A percentile compares a stretch with the other conserved stretches of the same genome.
Evolutionary conservation across 1,140 invertebrate genomes (phyloP).

Genomic region (Eubasilissa regina): DNA sequence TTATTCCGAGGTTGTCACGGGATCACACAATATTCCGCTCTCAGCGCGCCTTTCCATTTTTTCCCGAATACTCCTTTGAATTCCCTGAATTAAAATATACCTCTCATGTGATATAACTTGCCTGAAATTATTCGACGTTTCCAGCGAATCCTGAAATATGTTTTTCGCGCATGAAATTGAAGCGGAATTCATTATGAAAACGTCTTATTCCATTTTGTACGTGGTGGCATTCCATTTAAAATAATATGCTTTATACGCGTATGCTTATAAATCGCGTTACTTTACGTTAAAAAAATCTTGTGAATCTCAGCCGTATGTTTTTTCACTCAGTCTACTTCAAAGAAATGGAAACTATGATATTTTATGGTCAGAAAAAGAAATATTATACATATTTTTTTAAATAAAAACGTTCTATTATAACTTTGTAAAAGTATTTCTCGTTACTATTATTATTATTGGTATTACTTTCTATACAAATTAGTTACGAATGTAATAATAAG

Average conservation of each 20-base stretch:
- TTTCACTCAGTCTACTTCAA: no score
- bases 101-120: slow-evolving; percentile 10
- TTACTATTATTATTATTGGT: no score
- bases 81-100: slow-evolving; percentile 19
- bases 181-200: background rate
- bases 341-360: no score
- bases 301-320: no score
- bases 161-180: background rate
- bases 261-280: slow-evolving; percentile 1
- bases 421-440: no score
- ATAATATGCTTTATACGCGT: background rate
- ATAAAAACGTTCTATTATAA: no score
- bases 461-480: no score
- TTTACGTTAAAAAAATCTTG: no score
- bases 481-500: no score
- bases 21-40: background rate
- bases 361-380: no score
- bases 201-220: background rate
- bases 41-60: background rate
- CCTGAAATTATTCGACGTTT: slow-evolving; percentile 7
- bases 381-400: no score
- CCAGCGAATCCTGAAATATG: slow-evolving; percentile 11
- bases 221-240: slow-evolving; percentile 10
- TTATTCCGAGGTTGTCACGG: no score
- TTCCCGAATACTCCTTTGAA: slow-evolving; percentile 13